These are phyloP conservation scores for Matsumurasca onukii DNA, from an alignment of 1,140 invertebrate genomes.

Conservation along the genomic window DNA sequence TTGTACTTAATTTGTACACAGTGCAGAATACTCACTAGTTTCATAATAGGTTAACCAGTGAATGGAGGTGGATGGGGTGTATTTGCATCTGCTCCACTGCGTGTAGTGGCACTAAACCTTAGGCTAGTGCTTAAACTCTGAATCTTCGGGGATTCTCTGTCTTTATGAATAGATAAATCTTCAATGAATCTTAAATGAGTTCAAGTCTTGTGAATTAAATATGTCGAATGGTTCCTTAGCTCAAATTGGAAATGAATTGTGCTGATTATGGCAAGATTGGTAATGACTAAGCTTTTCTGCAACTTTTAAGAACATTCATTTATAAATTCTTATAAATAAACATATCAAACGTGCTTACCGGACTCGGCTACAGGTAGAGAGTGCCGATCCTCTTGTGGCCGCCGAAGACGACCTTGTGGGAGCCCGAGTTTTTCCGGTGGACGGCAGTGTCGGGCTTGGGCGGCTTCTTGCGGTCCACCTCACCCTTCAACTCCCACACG, in stretches of 20 bases:
- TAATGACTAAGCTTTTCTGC: too few relatives aligned
- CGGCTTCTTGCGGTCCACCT: slow-evolving; percentile 46
- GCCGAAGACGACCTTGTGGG: slow-evolving; percentile 31
- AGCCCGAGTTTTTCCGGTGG: slow-evolving; percentile 35
- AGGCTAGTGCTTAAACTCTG: too few relatives aligned
- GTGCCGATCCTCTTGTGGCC: slow-evolving; percentile 37
- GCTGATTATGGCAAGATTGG: neutral
- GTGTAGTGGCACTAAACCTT: neutral
- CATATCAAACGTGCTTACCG: neutral
- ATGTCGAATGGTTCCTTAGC: neutral
- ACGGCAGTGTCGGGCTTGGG: slow-evolving; percentile 32
- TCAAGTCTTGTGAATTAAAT: neutral
- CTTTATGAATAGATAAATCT: too few relatives aligned
- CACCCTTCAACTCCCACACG: slow-evolving; percentile 74
- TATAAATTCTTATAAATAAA: neutral
- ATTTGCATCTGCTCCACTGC: neutral
- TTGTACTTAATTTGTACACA: neutral
- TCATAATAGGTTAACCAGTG: neutral
- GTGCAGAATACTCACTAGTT: neutral
- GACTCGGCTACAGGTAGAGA: slow-evolving; percentile 33
- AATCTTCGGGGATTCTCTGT: too few relatives aligned
- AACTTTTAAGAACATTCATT: neutral
- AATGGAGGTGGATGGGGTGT: neutral
- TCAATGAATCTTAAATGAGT: neutral
- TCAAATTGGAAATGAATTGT: neutral